These are phyloP conservation scores for Octodon degus DNA, from an alignment of 2,113 vertebrate species.

Conservation along the genomic window DNA sequence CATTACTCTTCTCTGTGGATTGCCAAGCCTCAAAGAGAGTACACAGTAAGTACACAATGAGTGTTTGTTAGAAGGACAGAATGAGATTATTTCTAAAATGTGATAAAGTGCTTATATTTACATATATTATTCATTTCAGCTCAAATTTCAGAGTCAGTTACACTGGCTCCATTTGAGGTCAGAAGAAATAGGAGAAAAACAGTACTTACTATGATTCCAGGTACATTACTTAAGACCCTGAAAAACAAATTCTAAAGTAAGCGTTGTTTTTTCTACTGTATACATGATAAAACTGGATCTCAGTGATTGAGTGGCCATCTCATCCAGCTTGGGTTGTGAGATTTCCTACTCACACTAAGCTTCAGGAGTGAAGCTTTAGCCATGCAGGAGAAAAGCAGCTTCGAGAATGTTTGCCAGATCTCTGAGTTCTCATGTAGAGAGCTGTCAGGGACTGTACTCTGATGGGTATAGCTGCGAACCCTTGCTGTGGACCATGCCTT, in stretches of 20 bases:
- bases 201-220: not conserved
- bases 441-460: not conserved
- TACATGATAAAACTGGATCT: not conserved
- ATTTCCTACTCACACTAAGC: not conserved
- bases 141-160: slow-evolving; percentile 31
- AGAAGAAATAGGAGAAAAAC: slow-evolving; percentile 27
- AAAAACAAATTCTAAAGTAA: not conserved
- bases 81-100: not conserved
- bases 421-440: not conserved
- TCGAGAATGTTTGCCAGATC: not conserved
- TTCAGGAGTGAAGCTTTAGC: not conserved
- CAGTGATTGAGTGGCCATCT: not conserved
- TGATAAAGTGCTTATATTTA: not conserved
- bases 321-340: not conserved
- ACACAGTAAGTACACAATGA: not conserved
- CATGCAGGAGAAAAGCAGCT: not conserved
- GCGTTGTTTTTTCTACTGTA: not conserved
- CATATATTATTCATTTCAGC: slow-evolving; percentile 44
- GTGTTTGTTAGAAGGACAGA: slow-evolving; percentile 7
- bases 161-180: slow-evolving; percentile 2
- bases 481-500: not conserved
- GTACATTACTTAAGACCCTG: not conserved
- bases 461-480: not conserved
- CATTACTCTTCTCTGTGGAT: not conserved
- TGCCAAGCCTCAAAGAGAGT: not conserved